Conservation (phyloP, 2,797 vertebrate genomes). For the Pagetopsis macropterus region DNA sequence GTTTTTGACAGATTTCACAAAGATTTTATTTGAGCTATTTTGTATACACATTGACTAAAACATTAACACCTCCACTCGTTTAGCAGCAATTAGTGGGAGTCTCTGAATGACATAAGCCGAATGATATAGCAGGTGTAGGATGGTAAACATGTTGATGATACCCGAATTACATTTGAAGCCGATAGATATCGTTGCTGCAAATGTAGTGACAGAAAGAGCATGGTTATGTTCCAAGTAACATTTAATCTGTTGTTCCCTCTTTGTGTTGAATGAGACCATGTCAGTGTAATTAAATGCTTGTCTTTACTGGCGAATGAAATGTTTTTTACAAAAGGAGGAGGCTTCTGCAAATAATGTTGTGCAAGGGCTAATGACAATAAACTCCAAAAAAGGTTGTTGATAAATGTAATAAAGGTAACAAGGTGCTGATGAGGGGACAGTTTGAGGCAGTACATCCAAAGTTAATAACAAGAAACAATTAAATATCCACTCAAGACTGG, state of each 20-base stretch:
- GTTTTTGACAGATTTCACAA: background rate
- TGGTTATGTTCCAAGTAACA: conserved; percentile 8
- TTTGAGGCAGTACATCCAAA: conserved; percentile 22
- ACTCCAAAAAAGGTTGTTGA: conserved; percentile 29
- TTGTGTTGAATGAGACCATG: background rate
- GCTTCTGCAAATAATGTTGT: background rate
- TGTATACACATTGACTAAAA: background rate
- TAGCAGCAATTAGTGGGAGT: conserved; percentile 15
- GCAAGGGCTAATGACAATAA: background rate
- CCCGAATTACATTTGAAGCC: background rate
- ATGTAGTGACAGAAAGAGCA: conserved; percentile 3
- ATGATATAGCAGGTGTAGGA: background rate
- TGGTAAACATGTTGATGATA: conserved; percentile 34
- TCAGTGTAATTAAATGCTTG: background rate
- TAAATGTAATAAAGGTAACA: conserved; percentile 15
- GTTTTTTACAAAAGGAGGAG: background rate
- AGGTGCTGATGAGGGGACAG: conserved; percentile 19
- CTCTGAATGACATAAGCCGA: conserved; percentile 14
- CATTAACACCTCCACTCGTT: conserved; percentile 31
- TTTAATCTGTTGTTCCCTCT: background rate
- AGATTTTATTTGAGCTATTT: background rate
- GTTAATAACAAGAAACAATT: conserved; percentile 24
- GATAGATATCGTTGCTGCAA: background rate
- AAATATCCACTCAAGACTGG: conserved; percentile 14
- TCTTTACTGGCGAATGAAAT: background rate